Evolutionary conservation across 2,888 invertebrate genomes (phyloP).

Genomic region (Euplagia quadripunctaria): DNA sequence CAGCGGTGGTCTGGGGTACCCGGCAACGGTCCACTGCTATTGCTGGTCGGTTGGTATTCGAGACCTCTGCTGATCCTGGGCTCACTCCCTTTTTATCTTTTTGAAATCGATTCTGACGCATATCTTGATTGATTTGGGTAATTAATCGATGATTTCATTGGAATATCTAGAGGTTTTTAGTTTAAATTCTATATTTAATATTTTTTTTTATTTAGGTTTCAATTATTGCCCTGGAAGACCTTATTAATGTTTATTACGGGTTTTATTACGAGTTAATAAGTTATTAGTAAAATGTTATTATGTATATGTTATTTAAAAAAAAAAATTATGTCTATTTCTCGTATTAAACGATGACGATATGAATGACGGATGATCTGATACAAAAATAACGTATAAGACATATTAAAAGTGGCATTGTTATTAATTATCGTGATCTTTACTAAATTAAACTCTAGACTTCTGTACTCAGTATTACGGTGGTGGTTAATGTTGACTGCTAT

Average conservation of each 20-base stretch:
- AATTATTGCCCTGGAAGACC: too few relatives aligned
- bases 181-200: background rate
- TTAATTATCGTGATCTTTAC: too few relatives aligned
- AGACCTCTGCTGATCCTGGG: slow-evolving; percentile 88
- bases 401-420: too few relatives aligned
- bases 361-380: too few relatives aligned
- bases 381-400: too few relatives aligned
- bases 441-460: too few relatives aligned
- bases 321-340: too few relatives aligned
- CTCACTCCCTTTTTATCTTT: slow-evolving; percentile 81
- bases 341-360: background rate
- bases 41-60: slow-evolving; percentile 84
- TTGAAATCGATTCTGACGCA: slow-evolving; percentile 65
- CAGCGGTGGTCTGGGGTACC: slow-evolving; percentile 87
- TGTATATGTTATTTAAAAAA: too few relatives aligned
- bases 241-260: background rate
- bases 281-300: too few relatives aligned
- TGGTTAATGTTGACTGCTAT: too few relatives aligned
- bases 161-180: slow-evolving; percentile 11
- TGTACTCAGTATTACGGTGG: too few relatives aligned
- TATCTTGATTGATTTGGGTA: slow-evolving; percentile 80
- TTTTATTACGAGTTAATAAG: too few relatives aligned
- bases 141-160: slow-evolving; percentile 69
- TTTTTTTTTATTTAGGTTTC: background rate
- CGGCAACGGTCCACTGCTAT: slow-evolving; percentile 65